Percentiles rank a stretch among this genome's conserved stretches.
Evolutionary conservation across 1,140 invertebrate species (phyloP).

Genomic region (Episyrphus balteatus): DNA sequence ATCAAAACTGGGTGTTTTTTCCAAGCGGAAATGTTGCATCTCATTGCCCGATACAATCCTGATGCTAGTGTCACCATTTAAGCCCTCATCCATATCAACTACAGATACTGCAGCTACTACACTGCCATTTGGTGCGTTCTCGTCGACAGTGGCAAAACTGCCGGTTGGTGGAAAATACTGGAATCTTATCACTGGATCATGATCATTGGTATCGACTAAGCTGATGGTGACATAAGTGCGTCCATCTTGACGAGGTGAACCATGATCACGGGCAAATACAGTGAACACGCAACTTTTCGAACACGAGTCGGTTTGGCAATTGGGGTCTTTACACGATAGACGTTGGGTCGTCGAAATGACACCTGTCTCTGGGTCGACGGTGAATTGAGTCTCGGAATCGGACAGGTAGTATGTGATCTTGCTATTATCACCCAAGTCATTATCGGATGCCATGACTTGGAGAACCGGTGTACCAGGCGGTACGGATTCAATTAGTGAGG

Average conservation of each 20-base stretch:
- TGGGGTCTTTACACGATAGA: conserved; percentile 66
- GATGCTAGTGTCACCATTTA: conserved; percentile 77
- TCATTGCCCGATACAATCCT: conserved; percentile 83
- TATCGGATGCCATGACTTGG: conserved; percentile 83
- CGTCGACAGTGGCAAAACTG: conserved; percentile 80
- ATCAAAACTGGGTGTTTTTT: conserved; percentile 72
- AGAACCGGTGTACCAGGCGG: conserved; percentile 75
- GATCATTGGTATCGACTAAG: conserved; percentile 87
- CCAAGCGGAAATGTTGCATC: conserved; percentile 74
- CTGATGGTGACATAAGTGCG: conserved; percentile 91
- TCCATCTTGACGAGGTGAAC: conserved; percentile 78
- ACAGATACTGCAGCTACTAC: conserved; percentile 90
- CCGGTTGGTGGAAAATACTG: conserved; percentile 75
- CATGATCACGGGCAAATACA: conserved; percentile 86
- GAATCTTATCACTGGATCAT: conserved; percentile 86
- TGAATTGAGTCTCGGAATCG: conserved; percentile 74
- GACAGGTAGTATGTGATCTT: conserved; percentile 80
- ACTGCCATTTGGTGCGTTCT: conserved; percentile 79
- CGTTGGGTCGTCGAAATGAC: conserved; percentile 69
- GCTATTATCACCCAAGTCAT: conserved; percentile 85
- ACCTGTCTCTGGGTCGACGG: conserved; percentile 79
- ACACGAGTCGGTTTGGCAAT: conserved; percentile 44
- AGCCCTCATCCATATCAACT: conserved; percentile 78
- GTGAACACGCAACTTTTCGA: conserved; percentile 89
- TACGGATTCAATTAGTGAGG: conserved; percentile 84